These are phyloP conservation scores for Atractosteus spatula DNA, from an alignment of 2,113 vertebrate genomes.

Conservation along the genomic window DNA sequence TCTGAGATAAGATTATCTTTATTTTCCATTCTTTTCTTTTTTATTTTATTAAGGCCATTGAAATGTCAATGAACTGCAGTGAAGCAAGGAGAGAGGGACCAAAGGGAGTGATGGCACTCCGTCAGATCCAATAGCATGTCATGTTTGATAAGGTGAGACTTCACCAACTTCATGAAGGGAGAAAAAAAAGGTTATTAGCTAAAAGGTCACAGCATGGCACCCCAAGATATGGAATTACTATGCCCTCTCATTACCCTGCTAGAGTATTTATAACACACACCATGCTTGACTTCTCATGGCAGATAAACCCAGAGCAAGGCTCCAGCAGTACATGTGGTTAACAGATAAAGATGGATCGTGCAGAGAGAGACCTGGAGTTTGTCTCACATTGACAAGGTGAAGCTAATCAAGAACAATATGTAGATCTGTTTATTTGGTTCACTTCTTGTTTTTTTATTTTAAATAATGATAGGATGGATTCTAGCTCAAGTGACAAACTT, in stretches of 20 bases:
- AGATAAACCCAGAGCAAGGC: too few species aligned
- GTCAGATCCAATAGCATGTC: background rate
- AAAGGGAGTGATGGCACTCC: background rate
- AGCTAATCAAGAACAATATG: background rate
- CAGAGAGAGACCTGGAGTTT: too few species aligned
- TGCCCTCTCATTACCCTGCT: slow-evolving; percentile 4
- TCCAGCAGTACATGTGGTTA: too few species aligned
- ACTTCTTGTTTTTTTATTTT: too few species aligned
- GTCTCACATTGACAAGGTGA: background rate
- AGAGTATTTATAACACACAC: slow-evolving; percentile 1
- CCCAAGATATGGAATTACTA: slow-evolving; percentile 7
- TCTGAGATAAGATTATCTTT: slow-evolving; percentile 7
- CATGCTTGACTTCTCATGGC: background rate
- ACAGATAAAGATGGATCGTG: too few species aligned
- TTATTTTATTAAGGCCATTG: slow-evolving; percentile 11
- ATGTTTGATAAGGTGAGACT: background rate
- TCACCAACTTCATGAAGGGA: background rate
- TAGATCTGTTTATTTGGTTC: too few species aligned
- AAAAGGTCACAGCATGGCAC: slow-evolving; percentile 10
- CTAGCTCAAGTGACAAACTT: too few species aligned
- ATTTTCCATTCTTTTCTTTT: background rate
- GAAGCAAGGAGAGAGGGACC: slow-evolving; percentile 6
- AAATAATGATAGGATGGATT: too few species aligned
- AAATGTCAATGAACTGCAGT: slow-evolving; percentile 7
- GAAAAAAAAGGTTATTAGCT: slow-evolving; percentile 13